These are phyloP conservation scores for Drosophila ercepeae DNA, from an alignment of 1,140 invertebrate genomes.

Conservation along the genomic window DNA sequence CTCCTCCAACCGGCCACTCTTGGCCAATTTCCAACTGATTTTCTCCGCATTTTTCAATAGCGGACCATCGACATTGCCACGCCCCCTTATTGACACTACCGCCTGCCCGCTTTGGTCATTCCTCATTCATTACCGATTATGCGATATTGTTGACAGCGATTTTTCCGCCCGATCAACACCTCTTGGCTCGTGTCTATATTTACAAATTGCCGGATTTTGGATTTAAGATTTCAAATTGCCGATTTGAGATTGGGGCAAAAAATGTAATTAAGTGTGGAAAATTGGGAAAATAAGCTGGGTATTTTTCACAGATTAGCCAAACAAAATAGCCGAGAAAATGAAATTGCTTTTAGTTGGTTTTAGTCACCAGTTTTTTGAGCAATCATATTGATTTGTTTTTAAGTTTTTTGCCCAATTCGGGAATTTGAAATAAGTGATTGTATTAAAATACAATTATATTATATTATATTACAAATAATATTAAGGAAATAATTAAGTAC, in stretches of 20 bases:
- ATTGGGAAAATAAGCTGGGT: neutral
- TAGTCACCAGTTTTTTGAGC: neutral
- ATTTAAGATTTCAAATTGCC: neutral
- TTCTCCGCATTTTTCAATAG: conserved; percentile 1
- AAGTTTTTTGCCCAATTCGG: too few species aligned
- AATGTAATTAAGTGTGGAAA: neutral
- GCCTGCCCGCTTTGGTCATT: too few species aligned
- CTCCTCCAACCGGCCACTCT: conserved; percentile 10
- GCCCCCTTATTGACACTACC: conserved; percentile 11
- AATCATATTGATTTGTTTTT: neutral
- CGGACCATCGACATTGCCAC: conserved; percentile 35
- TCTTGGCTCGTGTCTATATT: conserved; percentile 8
- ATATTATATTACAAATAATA: too few species aligned
- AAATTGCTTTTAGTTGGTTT: neutral
- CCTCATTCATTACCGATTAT: conserved; percentile 9
- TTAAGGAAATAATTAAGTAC: too few species aligned
- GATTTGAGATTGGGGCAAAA: neutral
- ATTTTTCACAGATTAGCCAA: neutral
- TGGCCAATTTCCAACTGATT: conserved; percentile 5
- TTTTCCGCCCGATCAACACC: conserved; percentile 35
- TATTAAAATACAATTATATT: too few species aligned
- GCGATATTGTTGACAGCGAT: conserved; percentile 26
- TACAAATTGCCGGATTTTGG: neutral
- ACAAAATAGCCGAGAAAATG: neutral
- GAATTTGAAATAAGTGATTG: too few species aligned